Conservation (phyloP, 1,140 invertebrate species). For the Megalonaias nervosa region DNA sequence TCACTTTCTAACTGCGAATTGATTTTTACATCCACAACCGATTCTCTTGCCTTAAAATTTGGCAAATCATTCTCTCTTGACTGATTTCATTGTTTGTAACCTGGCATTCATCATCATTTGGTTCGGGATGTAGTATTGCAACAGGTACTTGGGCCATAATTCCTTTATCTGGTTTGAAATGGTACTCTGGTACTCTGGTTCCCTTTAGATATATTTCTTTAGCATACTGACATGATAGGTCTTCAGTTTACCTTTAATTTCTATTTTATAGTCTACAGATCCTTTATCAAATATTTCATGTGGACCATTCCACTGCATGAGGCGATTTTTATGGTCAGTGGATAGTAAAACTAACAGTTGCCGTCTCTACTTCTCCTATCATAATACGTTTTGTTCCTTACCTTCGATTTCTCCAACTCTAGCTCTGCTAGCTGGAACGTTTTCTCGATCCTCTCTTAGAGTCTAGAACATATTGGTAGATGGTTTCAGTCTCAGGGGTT, state of each 20-base stretch:
- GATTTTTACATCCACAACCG: not conserved
- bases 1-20: not conserved
- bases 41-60: not conserved
- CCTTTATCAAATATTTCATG: not conserved
- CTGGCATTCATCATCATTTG: conserved; percentile 7
- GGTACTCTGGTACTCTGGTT: no score
- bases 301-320: conserved; percentile 22
- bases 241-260: not conserved
- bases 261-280: conserved; percentile 4
- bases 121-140: not conserved
- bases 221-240: conserved; percentile 12
- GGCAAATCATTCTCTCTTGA: conserved; percentile 10
- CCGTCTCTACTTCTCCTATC: conserved; percentile 6
- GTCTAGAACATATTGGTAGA: not conserved
- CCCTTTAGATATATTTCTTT: conserved; percentile 1
- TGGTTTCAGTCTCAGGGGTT: not conserved
- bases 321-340: conserved; percentile 23
- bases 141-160: not conserved
- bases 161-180: not conserved
- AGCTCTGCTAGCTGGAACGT: not conserved
- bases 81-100: not conserved
- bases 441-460: not conserved
- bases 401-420: not conserved
- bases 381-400: conserved; percentile 7
- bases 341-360: conserved; percentile 10